A percentile compares a stretch with the other conserved stretches of the same genome.
phyloP scores from a whole-genome alignment of 2,888 invertebrate genomes.

The Muscina levida region DNA sequence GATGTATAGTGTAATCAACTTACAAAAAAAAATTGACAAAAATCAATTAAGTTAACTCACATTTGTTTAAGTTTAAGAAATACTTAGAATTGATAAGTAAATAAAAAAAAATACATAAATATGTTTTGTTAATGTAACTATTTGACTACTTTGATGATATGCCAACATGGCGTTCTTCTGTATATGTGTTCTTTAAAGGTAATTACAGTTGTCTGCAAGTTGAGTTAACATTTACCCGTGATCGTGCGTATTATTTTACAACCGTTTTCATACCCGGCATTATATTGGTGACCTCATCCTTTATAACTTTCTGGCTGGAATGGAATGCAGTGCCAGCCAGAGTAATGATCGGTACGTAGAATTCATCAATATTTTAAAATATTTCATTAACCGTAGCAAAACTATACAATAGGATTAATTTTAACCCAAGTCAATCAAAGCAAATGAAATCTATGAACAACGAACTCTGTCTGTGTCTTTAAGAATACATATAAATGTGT shows the following conservation, averaged over 20 bases:
- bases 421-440: slow-evolving; percentile 18
- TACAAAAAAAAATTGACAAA: no score
- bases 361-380: slow-evolving; percentile 49
- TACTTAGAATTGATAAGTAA: neutral
- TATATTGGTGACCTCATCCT: slow-evolving; percentile 97
- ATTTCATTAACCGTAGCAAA: slow-evolving; percentile 36
- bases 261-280: slow-evolving; percentile 98
- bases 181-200: slow-evolving; percentile 82
- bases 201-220: slow-evolving; percentile 98
- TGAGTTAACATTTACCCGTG: slow-evolving; percentile 95
- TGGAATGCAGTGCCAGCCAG: slow-evolving; percentile 98
- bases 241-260: slow-evolving; percentile 97
- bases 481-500: neutral
- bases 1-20: no score
- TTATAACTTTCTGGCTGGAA: slow-evolving; percentile 98
- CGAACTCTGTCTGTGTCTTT: neutral
- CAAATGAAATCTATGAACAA: neutral
- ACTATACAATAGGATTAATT: slow-evolving; percentile 25
- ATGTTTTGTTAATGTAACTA: slow-evolving; percentile 19
- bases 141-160: slow-evolving; percentile 52
- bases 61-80: neutral
- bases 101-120: slow-evolving; percentile 24
- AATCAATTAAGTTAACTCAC: no score
- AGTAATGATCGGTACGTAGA: slow-evolving; percentile 94
- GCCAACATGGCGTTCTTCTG: slow-evolving; percentile 67